Conservation (phyloP, 2,888 invertebrate species). For the Hipparchia semele region DNA sequence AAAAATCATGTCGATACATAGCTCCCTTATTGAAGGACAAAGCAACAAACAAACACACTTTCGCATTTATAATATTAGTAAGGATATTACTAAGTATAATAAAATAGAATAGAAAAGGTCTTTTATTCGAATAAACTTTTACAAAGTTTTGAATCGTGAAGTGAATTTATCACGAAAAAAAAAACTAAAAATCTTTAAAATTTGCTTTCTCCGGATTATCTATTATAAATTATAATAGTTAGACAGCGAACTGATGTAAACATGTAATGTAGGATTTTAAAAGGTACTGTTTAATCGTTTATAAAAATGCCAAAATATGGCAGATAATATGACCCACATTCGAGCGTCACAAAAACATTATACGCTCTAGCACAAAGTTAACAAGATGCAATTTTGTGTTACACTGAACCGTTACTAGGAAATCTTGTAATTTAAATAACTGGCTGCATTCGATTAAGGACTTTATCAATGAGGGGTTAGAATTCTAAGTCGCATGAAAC, state of each 20-base stretch:
- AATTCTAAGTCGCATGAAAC: constrained; percentile 64
- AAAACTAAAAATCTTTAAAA: not conserved
- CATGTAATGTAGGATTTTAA: constrained; percentile 44
- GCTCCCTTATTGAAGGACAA: too few relatives aligned
- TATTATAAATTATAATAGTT: constrained; percentile 36
- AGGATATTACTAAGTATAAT: too few relatives aligned
- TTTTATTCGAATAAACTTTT: too few relatives aligned
- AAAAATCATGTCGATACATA: too few relatives aligned
- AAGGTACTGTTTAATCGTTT: constrained; percentile 46
- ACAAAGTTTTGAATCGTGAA: too few relatives aligned
- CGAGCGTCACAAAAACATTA: constrained; percentile 44
- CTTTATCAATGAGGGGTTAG: constrained; percentile 67
- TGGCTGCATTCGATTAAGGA: constrained; percentile 57
- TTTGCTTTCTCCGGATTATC: not conserved
- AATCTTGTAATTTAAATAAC: constrained; percentile 44
- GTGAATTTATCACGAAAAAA: too few relatives aligned
- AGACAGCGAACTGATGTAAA: constrained; percentile 42
- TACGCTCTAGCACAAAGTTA: constrained; percentile 49
- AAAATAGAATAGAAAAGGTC: too few relatives aligned
- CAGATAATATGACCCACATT: constrained; percentile 52
- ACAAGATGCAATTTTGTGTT: constrained; percentile 48
- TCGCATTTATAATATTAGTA: too few relatives aligned
- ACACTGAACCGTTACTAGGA: constrained; percentile 45
- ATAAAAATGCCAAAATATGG: constrained; percentile 55
- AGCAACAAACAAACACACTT: too few relatives aligned